These are phyloP conservation scores for Cheilosia urbana DNA, from an alignment of 2,888 invertebrate species.

Conservation along the genomic window DNA sequence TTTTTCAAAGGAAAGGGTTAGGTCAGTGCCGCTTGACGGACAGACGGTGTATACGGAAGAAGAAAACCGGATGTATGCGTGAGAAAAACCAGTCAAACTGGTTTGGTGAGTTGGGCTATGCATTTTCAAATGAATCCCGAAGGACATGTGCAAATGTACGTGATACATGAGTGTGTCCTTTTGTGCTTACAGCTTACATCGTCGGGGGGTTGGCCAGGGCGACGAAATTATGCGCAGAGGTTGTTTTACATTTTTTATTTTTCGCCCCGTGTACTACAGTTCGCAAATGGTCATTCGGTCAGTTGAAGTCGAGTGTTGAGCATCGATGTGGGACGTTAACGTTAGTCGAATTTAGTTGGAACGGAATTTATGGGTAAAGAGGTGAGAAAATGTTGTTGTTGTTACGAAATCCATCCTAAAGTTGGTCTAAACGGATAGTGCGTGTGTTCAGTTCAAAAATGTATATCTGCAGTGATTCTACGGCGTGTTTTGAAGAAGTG, in stretches of 20 bases:
- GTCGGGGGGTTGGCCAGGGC: conserved; percentile 15
- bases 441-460: too few species aligned
- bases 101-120: conserved; percentile 21
- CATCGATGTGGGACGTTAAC: not conserved
- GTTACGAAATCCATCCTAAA: too few species aligned
- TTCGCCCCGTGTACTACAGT: too few species aligned
- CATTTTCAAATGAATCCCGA: not conserved
- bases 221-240: not conserved
- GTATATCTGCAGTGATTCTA: too few species aligned
- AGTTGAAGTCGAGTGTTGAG: conserved; percentile 10
- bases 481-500: too few species aligned
- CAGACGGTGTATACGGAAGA: conserved; percentile 18
- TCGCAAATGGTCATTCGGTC: conserved; percentile 37
- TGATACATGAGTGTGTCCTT: conserved; percentile 25
- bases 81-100: conserved; percentile 67
- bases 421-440: too few species aligned
- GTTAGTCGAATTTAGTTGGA: too few species aligned
- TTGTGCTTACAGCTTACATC: not conserved
- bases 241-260: too few species aligned
- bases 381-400: too few species aligned
- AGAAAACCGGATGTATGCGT: conserved; percentile 52
- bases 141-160: not conserved
- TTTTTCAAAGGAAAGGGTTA: conserved; percentile 61
- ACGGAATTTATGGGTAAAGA: too few species aligned
- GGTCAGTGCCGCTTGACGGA: conserved; percentile 65